Conservation (phyloP, 2,113 vertebrate species). For the Atrichornis clamosus region DNA sequence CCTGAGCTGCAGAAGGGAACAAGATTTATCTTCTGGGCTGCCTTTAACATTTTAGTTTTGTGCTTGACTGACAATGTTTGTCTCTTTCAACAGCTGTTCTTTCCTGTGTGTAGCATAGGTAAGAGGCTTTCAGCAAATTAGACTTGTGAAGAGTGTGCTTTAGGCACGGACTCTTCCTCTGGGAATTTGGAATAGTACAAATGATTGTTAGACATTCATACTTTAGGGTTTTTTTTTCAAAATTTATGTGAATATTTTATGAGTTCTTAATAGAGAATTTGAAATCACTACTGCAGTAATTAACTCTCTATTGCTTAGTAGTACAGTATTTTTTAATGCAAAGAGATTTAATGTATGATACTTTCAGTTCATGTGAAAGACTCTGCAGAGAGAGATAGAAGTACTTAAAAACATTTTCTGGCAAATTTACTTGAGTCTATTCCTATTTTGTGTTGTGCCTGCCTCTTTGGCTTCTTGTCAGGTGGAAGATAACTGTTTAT, state of each 20-base stretch:
- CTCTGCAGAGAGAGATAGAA: not conserved
- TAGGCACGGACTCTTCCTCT: not conserved
- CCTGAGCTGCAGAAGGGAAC: not conserved
- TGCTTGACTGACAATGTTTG: not conserved
- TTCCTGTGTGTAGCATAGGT: not conserved
- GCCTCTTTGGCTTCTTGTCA: not conserved
- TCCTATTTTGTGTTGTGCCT: not conserved
- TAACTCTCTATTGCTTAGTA: not conserved
- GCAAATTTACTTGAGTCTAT: not conserved
- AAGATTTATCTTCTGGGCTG: not conserved
- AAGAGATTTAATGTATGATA: not conserved
- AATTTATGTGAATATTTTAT: not conserved
- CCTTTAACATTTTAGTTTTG: slow-evolving; percentile 7
- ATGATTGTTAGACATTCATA: not conserved
- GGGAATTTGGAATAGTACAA: not conserved
- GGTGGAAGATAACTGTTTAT: not conserved
- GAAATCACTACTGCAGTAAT: not conserved
- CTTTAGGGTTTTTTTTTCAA: not conserved
- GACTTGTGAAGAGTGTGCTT: not conserved
- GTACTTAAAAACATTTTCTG: not conserved
- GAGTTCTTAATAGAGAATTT: not conserved
- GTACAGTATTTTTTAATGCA: not conserved
- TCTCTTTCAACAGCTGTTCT: not conserved
- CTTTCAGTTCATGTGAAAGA: not conserved
- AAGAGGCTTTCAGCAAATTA: not conserved